Evolutionary conservation across 2,888 invertebrate species (phyloP).

Genomic region (Gastracanthus pulcherrimus): DNA sequence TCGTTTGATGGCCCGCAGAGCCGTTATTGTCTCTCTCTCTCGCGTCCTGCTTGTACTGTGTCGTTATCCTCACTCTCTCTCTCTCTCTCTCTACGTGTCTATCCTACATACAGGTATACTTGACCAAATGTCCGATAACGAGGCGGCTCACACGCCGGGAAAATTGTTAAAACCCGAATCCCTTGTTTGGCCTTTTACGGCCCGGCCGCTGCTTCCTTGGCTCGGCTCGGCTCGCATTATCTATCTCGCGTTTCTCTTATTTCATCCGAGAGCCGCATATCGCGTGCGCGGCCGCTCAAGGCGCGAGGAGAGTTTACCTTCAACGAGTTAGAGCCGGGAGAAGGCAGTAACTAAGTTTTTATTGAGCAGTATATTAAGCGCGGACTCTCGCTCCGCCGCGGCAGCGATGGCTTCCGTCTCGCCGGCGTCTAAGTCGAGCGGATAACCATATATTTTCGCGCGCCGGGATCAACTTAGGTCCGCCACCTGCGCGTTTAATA

Average conservation of each 20-base stretch:
- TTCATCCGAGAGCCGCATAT: slow-evolving; percentile 5
- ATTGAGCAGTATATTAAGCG: slow-evolving; percentile 73
- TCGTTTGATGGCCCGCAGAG: slow-evolving; percentile 75
- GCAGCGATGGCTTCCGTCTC: slow-evolving; percentile 73
- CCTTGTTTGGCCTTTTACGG: slow-evolving; percentile 25
- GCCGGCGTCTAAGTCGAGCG: slow-evolving; percentile 73
- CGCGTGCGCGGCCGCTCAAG: not conserved
- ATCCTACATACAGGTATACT: too few species aligned
- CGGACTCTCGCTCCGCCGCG: slow-evolving; percentile 55
- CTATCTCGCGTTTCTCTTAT: slow-evolving; percentile 36
- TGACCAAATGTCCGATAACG: slow-evolving; percentile 75
- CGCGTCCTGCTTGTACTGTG: slow-evolving; percentile 58
- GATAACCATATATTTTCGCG: slow-evolving; percentile 74
- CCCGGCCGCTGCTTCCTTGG: not conserved
- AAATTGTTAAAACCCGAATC: slow-evolving; percentile 71
- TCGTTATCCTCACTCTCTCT: too few species aligned
- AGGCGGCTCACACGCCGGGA: slow-evolving; percentile 59
- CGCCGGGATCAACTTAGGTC: slow-evolving; percentile 63
- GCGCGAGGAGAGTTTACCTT: slow-evolving; percentile 7
- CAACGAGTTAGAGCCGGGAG: slow-evolving; percentile 57
- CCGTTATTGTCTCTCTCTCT: slow-evolving; percentile 71
- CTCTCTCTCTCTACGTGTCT: too few species aligned
- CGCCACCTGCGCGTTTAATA: slow-evolving; percentile 65
- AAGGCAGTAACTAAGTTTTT: slow-evolving; percentile 75
- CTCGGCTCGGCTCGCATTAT: not conserved